These are phyloP conservation scores for Drosophila saltans DNA, from an alignment of 1,140 invertebrate species.

Conservation along the genomic window DNA sequence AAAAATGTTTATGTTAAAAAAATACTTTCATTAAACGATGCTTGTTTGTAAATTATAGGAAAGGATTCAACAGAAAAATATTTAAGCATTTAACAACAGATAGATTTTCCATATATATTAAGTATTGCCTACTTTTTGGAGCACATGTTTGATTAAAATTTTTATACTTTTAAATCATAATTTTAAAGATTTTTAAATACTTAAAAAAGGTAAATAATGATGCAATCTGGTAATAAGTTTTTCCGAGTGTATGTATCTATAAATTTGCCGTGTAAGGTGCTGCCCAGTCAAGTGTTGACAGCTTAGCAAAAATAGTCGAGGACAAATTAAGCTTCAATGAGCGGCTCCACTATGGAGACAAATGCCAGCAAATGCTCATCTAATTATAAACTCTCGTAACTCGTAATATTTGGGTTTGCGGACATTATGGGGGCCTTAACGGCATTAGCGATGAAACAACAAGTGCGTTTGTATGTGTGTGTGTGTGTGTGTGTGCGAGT, in stretches of 20 bases:
- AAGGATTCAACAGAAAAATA: not conserved
- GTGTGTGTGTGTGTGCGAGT: not conserved
- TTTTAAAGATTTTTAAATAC: too few relatives aligned
- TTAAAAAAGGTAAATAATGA: too few relatives aligned
- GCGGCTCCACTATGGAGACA: not conserved
- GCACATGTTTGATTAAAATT: not conserved
- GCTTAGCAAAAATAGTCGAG: constrained; percentile 9
- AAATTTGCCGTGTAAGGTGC: not conserved
- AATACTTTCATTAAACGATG: too few relatives aligned
- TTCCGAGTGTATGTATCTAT: not conserved
- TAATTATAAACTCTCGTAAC: constrained; percentile 63
- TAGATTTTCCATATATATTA: not conserved
- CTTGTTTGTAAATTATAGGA: too few relatives aligned
- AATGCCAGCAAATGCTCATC: constrained; percentile 51
- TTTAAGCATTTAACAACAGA: not conserved
- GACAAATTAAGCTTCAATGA: not conserved
- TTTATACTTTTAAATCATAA: too few relatives aligned
- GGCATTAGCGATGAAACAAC: constrained; percentile 1
- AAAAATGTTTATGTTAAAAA: too few relatives aligned
- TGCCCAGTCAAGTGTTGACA: constrained; percentile 14
- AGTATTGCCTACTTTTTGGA: not conserved
- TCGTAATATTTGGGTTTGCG: constrained; percentile 12
- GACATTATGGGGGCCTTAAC: constrained; percentile 7
- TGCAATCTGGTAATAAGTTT: too few relatives aligned
- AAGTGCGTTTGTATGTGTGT: not conserved